Evolutionary conservation across 2,797 vertebrate species (phyloP).

Genomic region (Coilia nasus): DNA sequence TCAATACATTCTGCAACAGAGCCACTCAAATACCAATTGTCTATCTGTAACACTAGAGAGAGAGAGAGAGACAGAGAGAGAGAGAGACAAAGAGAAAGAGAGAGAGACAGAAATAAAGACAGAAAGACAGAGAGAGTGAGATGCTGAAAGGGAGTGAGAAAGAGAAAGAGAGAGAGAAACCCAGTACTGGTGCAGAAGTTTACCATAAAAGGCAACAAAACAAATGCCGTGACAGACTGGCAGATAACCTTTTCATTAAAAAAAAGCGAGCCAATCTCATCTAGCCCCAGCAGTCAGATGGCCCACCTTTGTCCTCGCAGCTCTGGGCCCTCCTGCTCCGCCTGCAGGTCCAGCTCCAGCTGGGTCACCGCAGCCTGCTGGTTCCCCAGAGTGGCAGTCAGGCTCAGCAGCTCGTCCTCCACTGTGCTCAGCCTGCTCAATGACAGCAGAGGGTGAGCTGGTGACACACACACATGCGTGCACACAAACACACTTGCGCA

Average conservation of each 20-base stretch:
- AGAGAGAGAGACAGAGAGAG: neutral
- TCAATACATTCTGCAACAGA: too few relatives aligned
- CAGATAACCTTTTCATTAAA: neutral
- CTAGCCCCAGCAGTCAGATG: too few relatives aligned
- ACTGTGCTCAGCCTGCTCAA: conserved; percentile 74
- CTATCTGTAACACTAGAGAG: neutral
- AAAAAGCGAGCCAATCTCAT: too few relatives aligned
- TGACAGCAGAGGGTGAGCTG: neutral
- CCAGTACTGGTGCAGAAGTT: neutral
- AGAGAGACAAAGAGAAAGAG: neutral
- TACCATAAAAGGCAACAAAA: neutral
- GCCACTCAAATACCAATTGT: too few relatives aligned
- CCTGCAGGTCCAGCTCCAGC: conserved; percentile 80
- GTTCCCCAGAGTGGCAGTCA: conserved; percentile 64
- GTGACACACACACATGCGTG: neutral
- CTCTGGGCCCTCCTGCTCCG: conserved; percentile 68
- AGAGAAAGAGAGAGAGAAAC: neutral
- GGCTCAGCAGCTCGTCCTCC: conserved; percentile 78
- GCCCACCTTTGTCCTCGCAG: conserved; percentile 79
- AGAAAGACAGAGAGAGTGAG: neutral
- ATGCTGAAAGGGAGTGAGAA: neutral
- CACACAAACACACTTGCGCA: too few relatives aligned
- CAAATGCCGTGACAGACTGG: neutral
- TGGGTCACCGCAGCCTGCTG: conserved; percentile 78
- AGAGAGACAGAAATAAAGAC: neutral